Conservation (phyloP, 2,797 vertebrate genomes). For the Cygnus olor region DNA sequence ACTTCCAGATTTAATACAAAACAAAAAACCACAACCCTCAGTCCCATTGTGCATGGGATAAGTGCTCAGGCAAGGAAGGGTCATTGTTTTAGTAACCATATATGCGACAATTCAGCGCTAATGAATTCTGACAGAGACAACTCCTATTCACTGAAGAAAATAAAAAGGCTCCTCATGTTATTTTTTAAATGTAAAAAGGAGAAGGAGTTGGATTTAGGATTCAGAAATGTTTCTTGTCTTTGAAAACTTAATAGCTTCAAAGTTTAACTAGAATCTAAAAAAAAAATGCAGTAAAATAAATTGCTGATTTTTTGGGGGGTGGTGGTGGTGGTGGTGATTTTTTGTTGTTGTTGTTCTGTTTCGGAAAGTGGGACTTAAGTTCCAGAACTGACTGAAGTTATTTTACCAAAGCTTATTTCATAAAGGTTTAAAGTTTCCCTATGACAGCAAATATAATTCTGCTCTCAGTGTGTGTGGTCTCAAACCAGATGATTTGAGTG, state of each 20-base stretch:
- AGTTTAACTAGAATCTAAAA: background rate
- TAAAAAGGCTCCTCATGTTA: background rate
- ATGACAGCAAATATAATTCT: background rate
- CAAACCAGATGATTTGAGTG: background rate
- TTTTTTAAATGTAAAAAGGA: background rate
- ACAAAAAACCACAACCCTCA: background rate
- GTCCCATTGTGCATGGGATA: background rate
- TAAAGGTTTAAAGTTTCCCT: background rate
- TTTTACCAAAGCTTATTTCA: background rate
- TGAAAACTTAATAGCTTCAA: background rate
- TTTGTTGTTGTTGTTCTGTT: background rate
- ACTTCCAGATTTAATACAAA: background rate
- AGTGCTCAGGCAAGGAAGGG: background rate
- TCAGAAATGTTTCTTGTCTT: background rate
- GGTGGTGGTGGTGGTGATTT: background rate
- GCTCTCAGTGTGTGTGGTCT: accelerated
- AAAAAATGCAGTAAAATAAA: background rate
- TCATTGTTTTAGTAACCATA: background rate
- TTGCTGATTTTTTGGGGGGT: background rate
- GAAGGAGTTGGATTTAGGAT: background rate
- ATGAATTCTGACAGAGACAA: background rate
- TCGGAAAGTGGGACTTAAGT: background rate
- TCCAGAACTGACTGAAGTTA: background rate
- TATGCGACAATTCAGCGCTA: background rate
- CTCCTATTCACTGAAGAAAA: accelerated